Base-by-base conservation (phyloP, 1,140 invertebrate species). In the Drosophila asahinai region DNA sequence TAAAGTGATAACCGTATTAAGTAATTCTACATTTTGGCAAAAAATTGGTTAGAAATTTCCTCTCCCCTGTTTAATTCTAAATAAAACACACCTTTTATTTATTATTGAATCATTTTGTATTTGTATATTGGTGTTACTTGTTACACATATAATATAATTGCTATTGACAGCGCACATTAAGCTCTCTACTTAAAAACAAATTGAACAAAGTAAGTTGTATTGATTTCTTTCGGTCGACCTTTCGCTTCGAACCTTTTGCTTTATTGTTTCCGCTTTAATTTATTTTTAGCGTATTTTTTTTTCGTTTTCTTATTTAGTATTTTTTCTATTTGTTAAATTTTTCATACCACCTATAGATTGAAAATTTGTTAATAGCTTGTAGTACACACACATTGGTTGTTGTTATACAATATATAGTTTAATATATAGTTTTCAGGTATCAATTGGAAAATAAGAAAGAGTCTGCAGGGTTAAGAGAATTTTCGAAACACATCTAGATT, bases 161-260 rank as follows among this genome's bases (percentile, higher is more conserved):
- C 84, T 87, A 87, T 89, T 87, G 81, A 87, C 84, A 84, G 84
- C 81, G 81, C 84, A 87, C 83, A 89, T 89, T 83, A 87, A 87
- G 84, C 84, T 87, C 83, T 78, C 83, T 87, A 87, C 84, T 87
- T 87, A 86, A 84, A 55, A 87, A 83, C 78, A 78, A 83, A 67
- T 65, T 77, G 65, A 89, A 83, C 80, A 71, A 81, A 81, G 80
- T 82, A 58, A 76, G 81, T 65, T 78, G 27, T 77, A 71, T 55
- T 70, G 43, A 73, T 80, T 66, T 42, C 12, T n/a, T 12, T 42
- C 36, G 17, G 17, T 40, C 64, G 42, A 38, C 54, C 43, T 42
- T 27, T 25, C 22, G 22, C 27, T 27, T 22, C 63, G 22, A 61
- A 12, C 36, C 30, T 47, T 60, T 57, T 14, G 59, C 48, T 67